Evolutionary conservation across 2,888 invertebrate species (phyloP).

Genomic region (Epinotia demarniana): DNA sequence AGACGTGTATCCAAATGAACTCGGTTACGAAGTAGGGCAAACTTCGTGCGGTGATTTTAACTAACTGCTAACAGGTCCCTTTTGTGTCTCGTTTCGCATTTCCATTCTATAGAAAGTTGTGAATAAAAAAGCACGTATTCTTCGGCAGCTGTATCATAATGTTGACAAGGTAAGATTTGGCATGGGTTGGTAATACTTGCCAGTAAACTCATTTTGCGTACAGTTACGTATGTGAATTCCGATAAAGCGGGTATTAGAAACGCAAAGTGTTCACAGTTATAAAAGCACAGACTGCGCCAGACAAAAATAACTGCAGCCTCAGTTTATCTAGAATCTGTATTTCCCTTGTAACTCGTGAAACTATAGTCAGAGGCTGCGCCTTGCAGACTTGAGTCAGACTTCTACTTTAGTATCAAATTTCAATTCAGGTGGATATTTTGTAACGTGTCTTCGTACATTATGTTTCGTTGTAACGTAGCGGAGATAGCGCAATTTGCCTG

Average conservation of each 20-base stretch:
- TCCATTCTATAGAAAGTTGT: constrained; percentile 52
- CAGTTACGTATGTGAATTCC: not conserved
- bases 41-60: constrained; percentile 54
- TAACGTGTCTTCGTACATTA: constrained; percentile 15
- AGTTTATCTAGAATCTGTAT: not conserved
- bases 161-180: constrained; percentile 51
- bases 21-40: constrained; percentile 53
- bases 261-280: not conserved
- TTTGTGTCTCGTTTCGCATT: constrained; percentile 57
- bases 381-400: constrained; percentile 5
- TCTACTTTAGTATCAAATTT: constrained; percentile 16
- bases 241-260: constrained; percentile 1
- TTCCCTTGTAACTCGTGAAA: constrained; percentile 6
- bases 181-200: constrained; percentile 47
- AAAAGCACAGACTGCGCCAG: not conserved
- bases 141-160: constrained; percentile 48
- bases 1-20: constrained; percentile 46
- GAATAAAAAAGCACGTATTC: constrained; percentile 48
- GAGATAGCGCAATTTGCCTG: constrained; percentile 30
- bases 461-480: constrained; percentile 25
- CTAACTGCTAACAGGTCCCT: constrained; percentile 51
- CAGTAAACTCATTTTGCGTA: not conserved
- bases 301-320: not conserved
- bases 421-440: constrained; percentile 25
- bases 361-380: not conserved